Evolutionary conservation across 2,797 vertebrate species (phyloP), one percentile per base, ranked within the genome.

Genomic region (Hippopotamyrus pictus): DNA sequence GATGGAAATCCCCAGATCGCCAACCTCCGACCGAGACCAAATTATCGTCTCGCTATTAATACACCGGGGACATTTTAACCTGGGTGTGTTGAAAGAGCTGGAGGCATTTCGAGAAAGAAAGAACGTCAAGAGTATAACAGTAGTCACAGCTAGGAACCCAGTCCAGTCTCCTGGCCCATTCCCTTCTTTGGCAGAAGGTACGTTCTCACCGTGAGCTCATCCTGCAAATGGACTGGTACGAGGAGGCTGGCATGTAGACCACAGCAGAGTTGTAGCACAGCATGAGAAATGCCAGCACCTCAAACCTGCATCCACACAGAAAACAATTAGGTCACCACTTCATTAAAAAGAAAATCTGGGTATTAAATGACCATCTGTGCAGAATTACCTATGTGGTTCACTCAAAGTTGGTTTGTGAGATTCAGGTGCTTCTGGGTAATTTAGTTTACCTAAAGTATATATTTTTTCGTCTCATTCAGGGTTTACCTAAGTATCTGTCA

Each of bases 251-350:
- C 98, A 99, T 98, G 94, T 97, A 99, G 91, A 99, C 98, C 93
- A 99, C 97, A 87, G 97, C 97, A 76, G 98, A 98, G 95, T 99
- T 99, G 94, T 99, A 99, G 93, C 98, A 99, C 90, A 99, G 94
- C 98, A 99, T 98, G 89, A 99, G 98, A 95, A 99, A 99, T 93
- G 97, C 98, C 92, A 99, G 94, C 92, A 99, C 97, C 94, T 99
- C 98, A 93, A 99, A 99, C 94, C 98, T 99, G 94, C 54, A 93
- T 90, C 6, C 44, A 89, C 44, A 89, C 11, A 65, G 41, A 11
- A 88, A 37, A 88, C 37, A 59, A 87, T 57, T 88, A 97, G 96
- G n/a, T 22, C 17, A 46, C 37, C 76, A 82, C n/a, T 59, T 59
- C 57, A 59, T 59, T 14, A 33, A 65, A 65, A 65, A 65, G 25